A percentile compares a stretch with the other conserved stretches of the same genome.
Conservation (phyloP, 1,140 invertebrate species). For the Pinna nobilis region DNA sequence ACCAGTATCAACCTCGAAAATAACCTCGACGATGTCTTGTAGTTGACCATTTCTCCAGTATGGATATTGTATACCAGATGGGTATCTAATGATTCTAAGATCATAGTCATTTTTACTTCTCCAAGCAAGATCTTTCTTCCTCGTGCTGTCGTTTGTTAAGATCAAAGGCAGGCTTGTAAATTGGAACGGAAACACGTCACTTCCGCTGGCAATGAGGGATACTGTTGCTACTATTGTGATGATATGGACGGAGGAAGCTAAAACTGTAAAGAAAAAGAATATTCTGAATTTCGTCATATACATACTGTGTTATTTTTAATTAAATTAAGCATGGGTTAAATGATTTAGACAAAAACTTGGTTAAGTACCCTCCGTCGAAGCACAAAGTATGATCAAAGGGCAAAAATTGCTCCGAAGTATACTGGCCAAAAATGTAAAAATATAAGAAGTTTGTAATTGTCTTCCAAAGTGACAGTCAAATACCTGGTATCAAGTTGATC, state of each 20-base stretch:
- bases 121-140: conserved; percentile 33
- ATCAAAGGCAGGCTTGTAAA: conserved; percentile 34
- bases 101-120: conserved; percentile 12
- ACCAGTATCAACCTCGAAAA: conserved; percentile 20
- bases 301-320: neutral
- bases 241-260: conserved; percentile 28
- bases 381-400: too few relatives aligned
- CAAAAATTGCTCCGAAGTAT: too few relatives aligned
- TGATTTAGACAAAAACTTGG: too few relatives aligned
- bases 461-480: too few relatives aligned
- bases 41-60: conserved; percentile 24
- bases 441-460: too few relatives aligned
- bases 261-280: conserved; percentile 18
- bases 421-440: too few relatives aligned
- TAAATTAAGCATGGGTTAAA: too few relatives aligned
- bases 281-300: neutral
- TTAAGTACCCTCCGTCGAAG: too few relatives aligned
- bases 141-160: conserved; percentile 20
- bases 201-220: conserved; percentile 12
- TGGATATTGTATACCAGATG: conserved; percentile 12
- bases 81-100: neutral
- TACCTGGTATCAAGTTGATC: too few relatives aligned
- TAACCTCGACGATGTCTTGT: conserved; percentile 33
- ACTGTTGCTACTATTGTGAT: conserved; percentile 27
- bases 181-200: conserved; percentile 34